Conservation (phyloP, 2,888 invertebrate genomes). For the Dyspetes luteomarginatus region DNA sequence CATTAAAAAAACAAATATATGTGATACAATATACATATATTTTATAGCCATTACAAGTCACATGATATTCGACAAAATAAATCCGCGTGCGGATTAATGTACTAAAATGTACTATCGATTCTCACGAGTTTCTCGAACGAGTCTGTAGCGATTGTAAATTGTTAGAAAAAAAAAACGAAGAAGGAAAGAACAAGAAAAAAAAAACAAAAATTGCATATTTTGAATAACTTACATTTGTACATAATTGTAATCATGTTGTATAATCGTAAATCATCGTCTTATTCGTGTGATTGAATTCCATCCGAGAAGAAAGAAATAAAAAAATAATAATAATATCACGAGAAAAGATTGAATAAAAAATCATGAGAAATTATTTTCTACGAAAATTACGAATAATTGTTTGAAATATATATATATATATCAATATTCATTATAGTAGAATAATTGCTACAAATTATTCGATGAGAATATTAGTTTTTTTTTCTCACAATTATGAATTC, state of each 20-base stretch:
- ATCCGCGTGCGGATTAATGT: conserved; percentile 8
- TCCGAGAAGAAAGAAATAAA: conserved; percentile 31
- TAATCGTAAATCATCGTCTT: conserved; percentile 36
- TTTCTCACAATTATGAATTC: too few relatives aligned
- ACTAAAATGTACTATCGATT: neutral
- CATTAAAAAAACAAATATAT: neutral
- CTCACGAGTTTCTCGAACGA: conserved; percentile 17
- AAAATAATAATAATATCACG: neutral
- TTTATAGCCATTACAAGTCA: conserved; percentile 25
- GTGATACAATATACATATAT: conserved; percentile 31
- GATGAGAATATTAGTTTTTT: conserved; percentile 2
- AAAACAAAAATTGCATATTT: conserved; percentile 73
- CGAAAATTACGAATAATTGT: neutral
- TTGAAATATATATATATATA: neutral
- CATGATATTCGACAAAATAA: conserved; percentile 2
- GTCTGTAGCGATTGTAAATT: conserved; percentile 55
- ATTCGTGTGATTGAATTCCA: conserved; percentile 60
- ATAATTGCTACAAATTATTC: neutral
- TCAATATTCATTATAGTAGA: conserved; percentile 8
- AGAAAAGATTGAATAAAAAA: conserved; percentile 3
- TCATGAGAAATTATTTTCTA: conserved; percentile 5
- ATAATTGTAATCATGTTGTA: conserved; percentile 68
- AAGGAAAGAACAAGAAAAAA: neutral
- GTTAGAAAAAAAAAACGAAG: conserved; percentile 29
- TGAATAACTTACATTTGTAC: conserved; percentile 78